These are phyloP conservation scores for Digitonthophagus gazella DNA, from an alignment of 2,888 invertebrate species.

Conservation along the genomic window DNA sequence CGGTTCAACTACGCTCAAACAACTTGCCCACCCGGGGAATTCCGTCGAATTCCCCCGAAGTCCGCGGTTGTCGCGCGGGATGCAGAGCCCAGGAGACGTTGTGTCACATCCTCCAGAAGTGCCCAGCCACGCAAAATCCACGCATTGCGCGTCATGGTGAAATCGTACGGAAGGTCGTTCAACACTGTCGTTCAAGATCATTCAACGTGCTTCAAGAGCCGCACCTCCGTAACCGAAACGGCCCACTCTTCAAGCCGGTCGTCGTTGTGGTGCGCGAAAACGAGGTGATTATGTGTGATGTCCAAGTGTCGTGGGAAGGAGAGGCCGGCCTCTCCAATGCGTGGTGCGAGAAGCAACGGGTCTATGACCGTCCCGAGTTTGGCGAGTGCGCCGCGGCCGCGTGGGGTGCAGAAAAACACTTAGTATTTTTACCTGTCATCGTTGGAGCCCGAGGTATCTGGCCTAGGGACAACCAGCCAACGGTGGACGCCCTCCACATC, in stretches of 20 bases:
- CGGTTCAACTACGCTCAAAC: too few species aligned
- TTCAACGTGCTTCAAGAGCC: background rate
- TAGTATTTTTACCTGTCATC: conserved; percentile 22
- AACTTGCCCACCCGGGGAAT: too few species aligned
- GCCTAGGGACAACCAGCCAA: conserved; percentile 13
- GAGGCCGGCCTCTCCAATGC: conserved; percentile 18
- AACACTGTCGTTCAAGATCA: too few species aligned
- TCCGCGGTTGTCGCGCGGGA: too few species aligned
- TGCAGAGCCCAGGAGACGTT: too few species aligned
- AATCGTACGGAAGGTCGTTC: too few species aligned
- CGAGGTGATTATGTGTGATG: conserved; percentile 16
- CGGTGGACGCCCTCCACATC: background rate
- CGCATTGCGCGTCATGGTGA: too few species aligned
- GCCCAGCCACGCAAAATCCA: too few species aligned
- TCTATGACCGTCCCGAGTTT: conserved; percentile 19
- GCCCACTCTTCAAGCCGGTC: background rate
- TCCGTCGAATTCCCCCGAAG: too few species aligned
- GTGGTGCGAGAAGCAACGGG: conserved; percentile 22
- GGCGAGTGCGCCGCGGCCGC: background rate
- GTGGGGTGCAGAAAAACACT: conserved; percentile 7
- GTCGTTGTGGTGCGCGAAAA: background rate
- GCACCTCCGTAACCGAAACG: background rate
- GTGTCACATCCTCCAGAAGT: too few species aligned
- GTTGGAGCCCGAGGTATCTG: conserved; percentile 30
- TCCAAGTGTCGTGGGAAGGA: conserved; percentile 30